Base-by-base conservation (phyloP, 2,888 invertebrate genomes). In the Amorpha juglandis region DNA sequence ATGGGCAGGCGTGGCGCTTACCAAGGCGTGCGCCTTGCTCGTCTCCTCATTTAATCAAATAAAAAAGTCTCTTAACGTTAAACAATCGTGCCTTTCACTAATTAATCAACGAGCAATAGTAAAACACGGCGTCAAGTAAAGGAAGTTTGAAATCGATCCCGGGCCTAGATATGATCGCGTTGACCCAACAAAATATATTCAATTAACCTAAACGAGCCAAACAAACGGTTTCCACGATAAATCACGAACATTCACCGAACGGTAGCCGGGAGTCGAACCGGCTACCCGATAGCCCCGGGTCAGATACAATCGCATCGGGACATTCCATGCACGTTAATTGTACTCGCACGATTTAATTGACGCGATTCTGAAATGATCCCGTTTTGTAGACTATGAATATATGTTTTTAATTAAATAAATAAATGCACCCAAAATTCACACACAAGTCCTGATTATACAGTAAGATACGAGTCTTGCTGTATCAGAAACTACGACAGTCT, bases 271-370 rank as follows among this genome's bases (percentile, higher is more conserved):
- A 84, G 78, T 86, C 83, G 83, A 88, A 86, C 89, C 86, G 79
- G 85, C 81, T 78, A 80, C 78, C 82, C 84, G 90, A 92, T 91
- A 91, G 88, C 91, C 91, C 78, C 77, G 78, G 91, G 91, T 91
- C 91, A 88, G 91, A 91, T 91, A 88, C 73, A 76, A 92, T 91
- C 91, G 79, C 81, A 82, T 82, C 82, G 82, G 76, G 81, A 89
- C 89, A 89, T 89, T 86, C 84, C 79, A 80, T 74, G 70, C 69
- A 84, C 83, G 88, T 90, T 91, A 91, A 92, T 91, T 90, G 90
- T 87, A 81, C 75, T 74, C 72, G 78, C 79, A 73, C 78, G 79
- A 74, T 86, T 78, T 64, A 71, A 89, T 90, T 89, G 89, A 89
- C 86, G 87, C 85, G 78, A 80, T 80, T 84, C 68, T 69, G 66